Conservation (phyloP, 2,888 invertebrate species). For the Petrolisthes manimaculis region DNA sequence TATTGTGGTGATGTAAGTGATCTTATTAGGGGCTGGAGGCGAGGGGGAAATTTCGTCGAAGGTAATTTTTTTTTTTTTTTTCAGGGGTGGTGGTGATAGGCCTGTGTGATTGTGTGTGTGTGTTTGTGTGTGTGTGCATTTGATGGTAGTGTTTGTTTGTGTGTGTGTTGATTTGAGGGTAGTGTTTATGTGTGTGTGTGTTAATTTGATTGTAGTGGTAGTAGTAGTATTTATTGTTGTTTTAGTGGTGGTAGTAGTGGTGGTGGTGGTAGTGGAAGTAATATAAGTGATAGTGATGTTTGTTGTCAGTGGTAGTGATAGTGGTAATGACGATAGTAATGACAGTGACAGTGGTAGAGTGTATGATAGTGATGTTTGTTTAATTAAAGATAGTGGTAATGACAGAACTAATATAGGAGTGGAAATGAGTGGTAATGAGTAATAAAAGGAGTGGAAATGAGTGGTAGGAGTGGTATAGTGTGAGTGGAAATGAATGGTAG, state of each 20-base stretch:
- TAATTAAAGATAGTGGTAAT: neutral
- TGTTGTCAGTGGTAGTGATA: neutral
- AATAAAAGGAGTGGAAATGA: neutral
- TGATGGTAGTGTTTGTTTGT: neutral
- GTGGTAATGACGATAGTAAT: neutral
- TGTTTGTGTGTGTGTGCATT: conserved; percentile 19
- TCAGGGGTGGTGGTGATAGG: neutral
- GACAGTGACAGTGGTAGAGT: neutral
- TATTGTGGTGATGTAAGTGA: too few species aligned
- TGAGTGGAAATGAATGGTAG: too few species aligned
- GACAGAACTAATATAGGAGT: neutral
- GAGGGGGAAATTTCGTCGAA: too few species aligned
- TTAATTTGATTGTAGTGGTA: neutral
- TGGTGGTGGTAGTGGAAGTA: neutral
- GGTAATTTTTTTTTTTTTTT: too few species aligned
- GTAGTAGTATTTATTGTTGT: neutral
- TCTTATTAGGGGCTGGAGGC: too few species aligned
- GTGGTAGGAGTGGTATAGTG: too few species aligned
- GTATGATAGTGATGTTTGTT: neutral
- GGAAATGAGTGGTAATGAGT: neutral
- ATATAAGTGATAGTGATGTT: neutral
- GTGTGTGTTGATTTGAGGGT: neutral
- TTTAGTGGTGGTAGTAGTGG: neutral
- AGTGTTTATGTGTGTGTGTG: neutral
- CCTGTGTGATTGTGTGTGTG: neutral